Conservation (phyloP, 2,113 vertebrate species). For the Antidorcas marsupialis region DNA sequence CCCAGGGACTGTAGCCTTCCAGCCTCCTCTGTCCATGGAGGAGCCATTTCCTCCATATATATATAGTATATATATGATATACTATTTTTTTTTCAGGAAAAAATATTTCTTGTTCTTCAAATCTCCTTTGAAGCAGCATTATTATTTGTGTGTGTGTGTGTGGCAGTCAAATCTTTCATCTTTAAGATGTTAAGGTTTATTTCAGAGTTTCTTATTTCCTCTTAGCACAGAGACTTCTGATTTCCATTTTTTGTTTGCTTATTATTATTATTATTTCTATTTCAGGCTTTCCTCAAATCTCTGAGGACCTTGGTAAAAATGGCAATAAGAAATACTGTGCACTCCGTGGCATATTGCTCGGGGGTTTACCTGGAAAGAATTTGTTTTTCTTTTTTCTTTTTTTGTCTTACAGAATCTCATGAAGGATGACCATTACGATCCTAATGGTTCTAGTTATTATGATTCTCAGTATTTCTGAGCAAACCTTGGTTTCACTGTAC, state of each 20-base stretch:
- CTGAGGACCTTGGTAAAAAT: not conserved
- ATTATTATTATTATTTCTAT: not conserved
- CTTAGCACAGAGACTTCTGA: not conserved
- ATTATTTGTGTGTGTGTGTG: not conserved
- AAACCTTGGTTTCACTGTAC: not conserved
- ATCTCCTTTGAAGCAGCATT: not conserved
- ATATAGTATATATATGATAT: not conserved
- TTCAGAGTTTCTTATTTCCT: not conserved
- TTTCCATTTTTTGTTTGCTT: not conserved
- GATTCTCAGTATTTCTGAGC: not conserved
- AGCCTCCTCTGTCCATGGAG: not conserved
- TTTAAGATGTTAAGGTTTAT: not conserved
- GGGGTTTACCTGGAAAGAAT: not conserved
- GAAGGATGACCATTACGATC: not conserved
- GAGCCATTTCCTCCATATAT: not conserved
- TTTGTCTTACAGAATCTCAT: not conserved
- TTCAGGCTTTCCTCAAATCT: not conserved
- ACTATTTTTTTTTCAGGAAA: not conserved
- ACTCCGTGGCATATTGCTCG: not conserved
- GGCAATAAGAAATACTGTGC: not conserved
- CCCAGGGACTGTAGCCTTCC: not conserved
- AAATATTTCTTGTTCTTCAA: not conserved
- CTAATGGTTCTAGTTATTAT: not conserved
- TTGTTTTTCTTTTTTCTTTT: not conserved
- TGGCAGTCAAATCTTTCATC: not conserved